Evolutionary conservation across 2,113 vertebrate genomes (phyloP).

Genomic region (Atractosteus spatula): DNA sequence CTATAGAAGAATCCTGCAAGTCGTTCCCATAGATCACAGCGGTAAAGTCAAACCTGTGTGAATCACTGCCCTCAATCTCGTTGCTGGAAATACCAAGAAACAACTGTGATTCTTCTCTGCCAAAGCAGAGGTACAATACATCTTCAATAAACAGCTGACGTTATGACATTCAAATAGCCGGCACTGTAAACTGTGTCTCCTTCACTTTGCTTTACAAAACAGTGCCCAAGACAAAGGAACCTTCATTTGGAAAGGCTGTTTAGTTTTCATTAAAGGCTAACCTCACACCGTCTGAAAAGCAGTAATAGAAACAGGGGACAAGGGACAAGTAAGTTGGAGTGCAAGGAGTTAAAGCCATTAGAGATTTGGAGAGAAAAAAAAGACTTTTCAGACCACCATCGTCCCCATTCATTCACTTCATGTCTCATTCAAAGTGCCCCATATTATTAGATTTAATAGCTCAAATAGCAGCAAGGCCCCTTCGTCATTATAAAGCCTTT

Average conservation of each 20-base stretch:
- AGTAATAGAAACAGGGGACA: conserved; percentile 8
- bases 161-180: too few species aligned
- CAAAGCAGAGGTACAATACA: too few species aligned
- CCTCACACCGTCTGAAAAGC: conserved; percentile 41
- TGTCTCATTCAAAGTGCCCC: conserved; percentile 48
- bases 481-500: conserved; percentile 67
- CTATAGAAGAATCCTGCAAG: too few species aligned
- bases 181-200: neutral
- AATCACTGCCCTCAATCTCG: too few species aligned
- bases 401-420: conserved; percentile 48
- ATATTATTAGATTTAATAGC: conserved; percentile 67
- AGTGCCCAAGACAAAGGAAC: conserved; percentile 15
- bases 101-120: too few species aligned
- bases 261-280: conserved; percentile 57
- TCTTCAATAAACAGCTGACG: too few species aligned
- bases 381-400: conserved; percentile 35
- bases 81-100: too few species aligned
- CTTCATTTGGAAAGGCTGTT: conserved; percentile 56
- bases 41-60: too few species aligned
- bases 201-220: neutral
- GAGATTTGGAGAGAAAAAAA: conserved; percentile 18
- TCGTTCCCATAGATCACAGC: too few species aligned
- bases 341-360: conserved; percentile 18
- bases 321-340: neutral
- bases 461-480: conserved; percentile 65